phyloP scores from a whole-genome alignment of 1,140 invertebrate species.

The Manduca sexta region DNA sequence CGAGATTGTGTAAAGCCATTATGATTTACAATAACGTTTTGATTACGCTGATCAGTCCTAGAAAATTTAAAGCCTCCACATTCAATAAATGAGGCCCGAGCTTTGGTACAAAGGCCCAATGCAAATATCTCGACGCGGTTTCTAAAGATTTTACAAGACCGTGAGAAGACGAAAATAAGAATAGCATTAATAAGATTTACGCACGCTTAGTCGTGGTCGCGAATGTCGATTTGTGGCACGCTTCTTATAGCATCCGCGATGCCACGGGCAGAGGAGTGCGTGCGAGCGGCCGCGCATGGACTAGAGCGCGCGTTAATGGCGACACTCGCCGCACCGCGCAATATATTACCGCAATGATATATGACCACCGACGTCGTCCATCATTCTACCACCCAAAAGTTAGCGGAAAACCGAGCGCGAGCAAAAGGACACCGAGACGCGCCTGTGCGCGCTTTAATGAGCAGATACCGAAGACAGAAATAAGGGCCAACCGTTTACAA shows the following conservation, averaged over 20 bases:
- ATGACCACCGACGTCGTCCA: conserved; percentile 64
- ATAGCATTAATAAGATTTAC: conserved; percentile 70
- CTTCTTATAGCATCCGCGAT: conserved; percentile 49
- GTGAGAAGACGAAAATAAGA: conserved; percentile 60
- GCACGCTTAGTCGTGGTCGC: conserved; percentile 54
- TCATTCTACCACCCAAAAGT: conserved; percentile 70
- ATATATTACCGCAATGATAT: conserved; percentile 70
- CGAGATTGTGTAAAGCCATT: conserved; percentile 23
- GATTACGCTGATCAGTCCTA: conserved; percentile 42
- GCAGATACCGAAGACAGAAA: conserved; percentile 66
- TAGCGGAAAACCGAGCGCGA: conserved; percentile 52
- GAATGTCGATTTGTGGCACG: conserved; percentile 60
- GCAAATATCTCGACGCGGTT: conserved; percentile 14
- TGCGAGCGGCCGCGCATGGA: conserved; percentile 34
- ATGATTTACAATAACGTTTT: conserved; percentile 47
- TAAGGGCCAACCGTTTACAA: conserved; percentile 56
- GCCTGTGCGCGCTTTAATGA: conserved; percentile 60
- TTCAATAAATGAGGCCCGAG: conserved; percentile 8
- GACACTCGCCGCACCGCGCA: conserved; percentile 62
- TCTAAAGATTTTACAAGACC: conserved; percentile 57
- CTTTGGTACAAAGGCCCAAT: conserved; percentile 32
- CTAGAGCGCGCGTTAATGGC: conserved; percentile 69
- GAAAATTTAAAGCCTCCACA: conserved; percentile 33
- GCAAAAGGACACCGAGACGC: conserved; percentile 42
- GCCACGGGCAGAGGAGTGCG: conserved; percentile 3